Percentiles rank a stretch among this genome's conserved stretches.
phyloP scores from a whole-genome alignment of 2,797 vertebrate genomes.

The Lacerta viridis region DNA sequence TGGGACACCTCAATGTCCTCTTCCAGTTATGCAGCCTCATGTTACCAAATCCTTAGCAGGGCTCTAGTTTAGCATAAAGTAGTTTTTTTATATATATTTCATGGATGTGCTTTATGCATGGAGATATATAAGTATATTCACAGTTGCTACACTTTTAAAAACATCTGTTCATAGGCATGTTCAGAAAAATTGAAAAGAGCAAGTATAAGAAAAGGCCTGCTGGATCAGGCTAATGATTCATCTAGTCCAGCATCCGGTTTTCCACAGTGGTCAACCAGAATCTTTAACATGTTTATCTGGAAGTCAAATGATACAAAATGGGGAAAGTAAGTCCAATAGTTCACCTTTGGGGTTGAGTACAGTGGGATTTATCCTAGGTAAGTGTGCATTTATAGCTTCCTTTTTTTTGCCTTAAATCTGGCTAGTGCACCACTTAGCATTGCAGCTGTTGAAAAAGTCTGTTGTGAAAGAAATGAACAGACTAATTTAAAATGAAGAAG shows the following conservation, averaged over 20 bases:
- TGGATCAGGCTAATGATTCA: not conserved
- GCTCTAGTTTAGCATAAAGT: not conserved
- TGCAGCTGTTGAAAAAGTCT: conserved; percentile 18
- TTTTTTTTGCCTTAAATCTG: not conserved
- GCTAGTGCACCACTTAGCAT: not conserved
- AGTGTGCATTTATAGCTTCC: not conserved
- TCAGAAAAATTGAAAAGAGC: not conserved
- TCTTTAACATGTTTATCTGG: not conserved
- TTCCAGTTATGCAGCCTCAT: too few relatives aligned
- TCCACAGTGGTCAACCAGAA: not conserved
- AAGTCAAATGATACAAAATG: not conserved
- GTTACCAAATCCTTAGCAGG: too few relatives aligned
- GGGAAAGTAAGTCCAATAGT: too few relatives aligned
- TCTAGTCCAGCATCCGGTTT: not conserved
- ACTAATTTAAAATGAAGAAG: conserved; percentile 42
- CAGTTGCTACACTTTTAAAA: not conserved
- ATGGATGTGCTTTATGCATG: not conserved
- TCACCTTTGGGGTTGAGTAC: not conserved
- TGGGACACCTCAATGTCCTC: too few relatives aligned
- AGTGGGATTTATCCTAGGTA: not conserved
- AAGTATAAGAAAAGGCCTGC: not conserved
- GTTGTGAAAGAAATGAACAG: conserved; percentile 23
- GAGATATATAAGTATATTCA: not conserved
- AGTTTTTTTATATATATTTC: not conserved
- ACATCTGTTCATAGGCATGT: not conserved